Base-by-base conservation (phyloP, 2,113 vertebrate genomes). In the Argyrosomus japonicus region DNA sequence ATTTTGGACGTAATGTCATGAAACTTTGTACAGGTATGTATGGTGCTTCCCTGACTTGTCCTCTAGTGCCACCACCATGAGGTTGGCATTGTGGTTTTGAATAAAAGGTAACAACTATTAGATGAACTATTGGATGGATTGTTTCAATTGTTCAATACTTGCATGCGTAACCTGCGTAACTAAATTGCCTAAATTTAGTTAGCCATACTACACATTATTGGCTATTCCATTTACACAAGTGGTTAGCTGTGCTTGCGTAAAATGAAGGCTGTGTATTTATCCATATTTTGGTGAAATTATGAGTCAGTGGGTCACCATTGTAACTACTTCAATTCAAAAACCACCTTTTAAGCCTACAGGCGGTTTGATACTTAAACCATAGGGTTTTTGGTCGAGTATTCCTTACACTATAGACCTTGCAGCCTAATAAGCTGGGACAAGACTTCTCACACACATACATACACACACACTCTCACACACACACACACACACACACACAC, bases 401-500 rank as follows among this genome's bases (percentile, higher is more conserved):
- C 29, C 40, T 50, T 25, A 57, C 18, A 29, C 21, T 65, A 18
- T 27, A 68, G 21, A 47, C 29, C 23, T 45, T 50, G 72, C 43
- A 51, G 70, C 54, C 11, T 23, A 60, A 36, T 50, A 75, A 65
- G 45, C 27, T 32, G 27, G 53, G 14, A 77, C 9, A 63, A 36
- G 62, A 64, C 11, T 56, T 43, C 11, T 75, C 77, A 62, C 75
- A 57, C 56, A 63, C 25, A 75, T 56, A 83, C 77, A 65, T 27
- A 73, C 40, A 51, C 56, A 58, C 25, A 75, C 56, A 83, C 77
- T 48, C 54, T 56, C 25, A 75, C 62, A 83, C 77, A 65, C 40
- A 74, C 32, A 68, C 21, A 69, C 32, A 79, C 18, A 77, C 76
- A 84, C 29, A 70, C 75, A 80, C 51, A 70, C 25, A 77, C 77